Evolutionary conservation across 2,888 invertebrate genomes (phyloP), one percentile per base, ranked within the genome.

Genomic region (Oxycera nigricornis): DNA sequence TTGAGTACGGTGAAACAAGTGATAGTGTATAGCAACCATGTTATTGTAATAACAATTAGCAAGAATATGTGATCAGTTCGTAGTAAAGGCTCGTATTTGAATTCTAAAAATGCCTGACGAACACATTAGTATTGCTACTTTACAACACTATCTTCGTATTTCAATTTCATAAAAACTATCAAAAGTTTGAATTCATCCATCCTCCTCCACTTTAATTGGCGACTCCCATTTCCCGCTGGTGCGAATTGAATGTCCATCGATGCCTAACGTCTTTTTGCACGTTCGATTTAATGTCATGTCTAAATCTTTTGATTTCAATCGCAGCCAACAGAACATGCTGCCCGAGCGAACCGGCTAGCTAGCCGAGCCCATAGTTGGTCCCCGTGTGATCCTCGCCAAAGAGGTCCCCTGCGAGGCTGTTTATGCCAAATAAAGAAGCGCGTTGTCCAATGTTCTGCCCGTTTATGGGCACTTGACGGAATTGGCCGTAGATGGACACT

Each of bases 301-400:
- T 70, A 70, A 70, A 70, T 70, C 70, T 70, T 70, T 70, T 70
- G 70, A 70, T 70, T 70, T 70, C 70, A 65, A 65, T 65, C 65
- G 65, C 41, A 55, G 11, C 55, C 55, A 55, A 55, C 55, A 24
- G 17, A 24, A 20, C 55, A 55, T 24, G 55, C 17, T 24, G 24
- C 9, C 22, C 55, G 24, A 31, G 2, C 39, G 35, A 20, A 62
- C 35, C n/a, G n/a, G n/a, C n/a, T 35, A 39, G 26, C 35, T 39
- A 65, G 41, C 59, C 14, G 24, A 59, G 39, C 39, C 11, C 22
- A 39, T 39, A 41, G 65, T 65, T 17, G 65, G 22, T 26, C 41
- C 41, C 39, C 24, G 65, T 65, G 65, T 22, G 65, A 65, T 65
- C 65, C 30, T 65, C 39, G 65, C 39, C 39, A 61, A 65, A 65